Base-by-base conservation (phyloP, 2,888 invertebrate species). In the Cantharis flavilabris region DNA sequence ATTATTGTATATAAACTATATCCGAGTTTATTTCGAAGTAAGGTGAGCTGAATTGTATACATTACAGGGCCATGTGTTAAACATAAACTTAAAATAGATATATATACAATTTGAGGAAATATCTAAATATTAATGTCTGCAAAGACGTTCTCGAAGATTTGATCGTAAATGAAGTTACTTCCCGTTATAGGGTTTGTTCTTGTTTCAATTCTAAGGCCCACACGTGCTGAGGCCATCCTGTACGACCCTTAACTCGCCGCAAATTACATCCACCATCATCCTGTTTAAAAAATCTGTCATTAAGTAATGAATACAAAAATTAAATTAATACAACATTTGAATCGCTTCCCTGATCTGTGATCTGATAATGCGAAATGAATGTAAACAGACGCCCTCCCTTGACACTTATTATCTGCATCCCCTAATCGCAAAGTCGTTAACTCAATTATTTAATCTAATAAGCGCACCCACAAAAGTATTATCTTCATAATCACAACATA, bases 181-280 rank as follows among this genome's bases (percentile, higher is more conserved):
- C 82, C 83, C 78, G 79, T 85, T 86, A 86, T 78, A 86, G 84
- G 75, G 87, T 83, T 84, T 92, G 92, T 88, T 95, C 94, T 84
- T 92, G 93, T 88, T 95, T 93, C 82, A 96, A 88, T 85, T 96
- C 95, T 63, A 96, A 89, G 0, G 97, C 98, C 98, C 98, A 98
- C 80, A 98, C 98, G 88, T 97, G 96, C 85, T 98, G 97, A 0
- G 98, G 98, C 98, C 98, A 98, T 13, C 98, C 98, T 0, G 98
- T 98, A 76, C 98, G 92, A 0, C 97, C 97, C 80, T 82, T 82
- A 28, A 77, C 80, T 73, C 84, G 79, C 75, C 84, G 79, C 64
- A 86, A 82, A 80, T 84, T 86, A 81, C 81, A 84, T 70, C 70
- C 76, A 81, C 85, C 81, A 80, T 86, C 87, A 86, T 88, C 88